Evolutionary conservation across 2,113 vertebrate species (phyloP), one percentile per base, ranked within the genome.

Genomic region (Procavia capensis): DNA sequence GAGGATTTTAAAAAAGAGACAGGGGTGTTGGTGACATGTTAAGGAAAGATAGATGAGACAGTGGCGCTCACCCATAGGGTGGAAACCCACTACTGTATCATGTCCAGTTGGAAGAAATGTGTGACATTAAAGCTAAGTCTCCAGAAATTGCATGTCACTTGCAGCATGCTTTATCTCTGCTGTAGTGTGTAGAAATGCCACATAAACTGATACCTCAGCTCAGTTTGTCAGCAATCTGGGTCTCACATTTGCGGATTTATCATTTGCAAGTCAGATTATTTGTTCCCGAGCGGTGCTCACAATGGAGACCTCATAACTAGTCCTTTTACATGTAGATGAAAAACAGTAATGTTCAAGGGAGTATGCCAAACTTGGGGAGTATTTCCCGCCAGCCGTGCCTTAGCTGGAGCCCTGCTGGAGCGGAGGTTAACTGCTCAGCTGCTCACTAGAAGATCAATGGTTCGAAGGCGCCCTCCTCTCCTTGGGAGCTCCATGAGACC

Each of bases 101-200:
- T 24, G 63, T 47, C 54, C 4, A 2, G 47, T 1, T 6, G 9
- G 88, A 88, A 24, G n/a, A 45, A 43, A 34, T 0, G 13, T 24
- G 10, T 7, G 31, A 3, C 2, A 1, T 16, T 5, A 10, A 0
- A 2, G 24, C 6, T 17, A 2, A 20, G 5, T 20, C 14, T 36
- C 66, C 19, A 41, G 68, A 64, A 47, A 39, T 10, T 11, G 16
- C 25, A 3, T 0, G 1, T 11, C 5, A 6, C 74, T 22, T 19
- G 61, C 27, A 20, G 31, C 4, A 0, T 4, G 59, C 43, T 61
- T 45, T 14, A 0, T 34, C 22, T 36, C 1, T n/a, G 83, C 76
- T 4, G 2, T 22, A 8, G n/a, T 70, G 45, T 78, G 5, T 24
- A 0, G 6, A 91, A 61, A 82, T 16, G 29, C 9, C 29, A 7